These are phyloP conservation scores for Ellobius talpinus DNA, from an alignment of 2,113 vertebrate species.

Conservation along the genomic window DNA sequence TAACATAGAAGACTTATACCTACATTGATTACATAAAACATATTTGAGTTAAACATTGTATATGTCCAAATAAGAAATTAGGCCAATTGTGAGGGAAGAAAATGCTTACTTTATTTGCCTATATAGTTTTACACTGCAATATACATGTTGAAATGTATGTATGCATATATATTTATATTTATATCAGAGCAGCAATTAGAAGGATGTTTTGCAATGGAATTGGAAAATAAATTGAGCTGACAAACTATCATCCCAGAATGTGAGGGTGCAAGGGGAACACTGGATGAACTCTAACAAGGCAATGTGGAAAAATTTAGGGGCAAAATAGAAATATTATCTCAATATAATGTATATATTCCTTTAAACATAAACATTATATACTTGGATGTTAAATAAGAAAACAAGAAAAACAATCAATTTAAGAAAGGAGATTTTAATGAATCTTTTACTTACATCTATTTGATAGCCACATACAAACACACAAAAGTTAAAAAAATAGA, in stretches of 20 bases:
- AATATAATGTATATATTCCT: neutral
- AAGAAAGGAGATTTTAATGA: constrained; percentile 3
- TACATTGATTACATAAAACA: neutral
- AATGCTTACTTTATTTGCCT: neutral
- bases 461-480: neutral
- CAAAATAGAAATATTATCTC: neutral
- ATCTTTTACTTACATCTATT: neutral
- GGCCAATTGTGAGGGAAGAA: neutral
- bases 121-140: neutral
- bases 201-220: neutral
- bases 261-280: neutral
- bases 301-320: neutral
- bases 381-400: neutral
- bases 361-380: constrained; percentile 22
- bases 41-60: neutral
- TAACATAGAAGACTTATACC: neutral
- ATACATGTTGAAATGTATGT: neutral
- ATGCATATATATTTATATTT: no score
- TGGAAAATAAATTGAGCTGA: neutral
- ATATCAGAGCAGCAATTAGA: neutral
- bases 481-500: neutral
- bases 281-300: neutral
- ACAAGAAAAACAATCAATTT: neutral
- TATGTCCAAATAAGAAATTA: neutral
- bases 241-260: neutral